phyloP scores from a whole-genome alignment of 2,113 vertebrate species.

The Platysternon megacephalum region DNA sequence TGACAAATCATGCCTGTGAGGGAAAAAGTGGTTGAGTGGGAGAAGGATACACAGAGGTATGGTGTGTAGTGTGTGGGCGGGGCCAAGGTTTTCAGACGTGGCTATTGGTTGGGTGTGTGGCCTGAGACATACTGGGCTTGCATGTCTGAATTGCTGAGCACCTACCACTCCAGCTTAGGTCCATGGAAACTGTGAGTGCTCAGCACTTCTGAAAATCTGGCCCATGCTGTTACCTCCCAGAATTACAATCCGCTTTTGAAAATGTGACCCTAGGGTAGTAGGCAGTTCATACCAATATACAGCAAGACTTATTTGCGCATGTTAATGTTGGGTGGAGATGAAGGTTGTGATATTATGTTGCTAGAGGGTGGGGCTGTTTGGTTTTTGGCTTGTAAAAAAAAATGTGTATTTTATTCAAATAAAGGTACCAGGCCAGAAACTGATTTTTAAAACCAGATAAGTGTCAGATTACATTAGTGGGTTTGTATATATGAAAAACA shows the following conservation, averaged over 20 bases:
- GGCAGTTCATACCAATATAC: neutral
- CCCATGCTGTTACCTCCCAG: neutral
- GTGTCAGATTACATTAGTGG: neutral
- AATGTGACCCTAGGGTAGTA: neutral
- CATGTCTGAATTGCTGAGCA: neutral
- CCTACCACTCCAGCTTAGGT: neutral
- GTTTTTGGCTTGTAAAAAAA: neutral
- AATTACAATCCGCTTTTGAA: neutral
- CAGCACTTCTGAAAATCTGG: neutral
- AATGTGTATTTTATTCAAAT: neutral
- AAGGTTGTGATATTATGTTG: neutral
- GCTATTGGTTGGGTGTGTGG: neutral
- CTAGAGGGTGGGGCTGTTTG: neutral
- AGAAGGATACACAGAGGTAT: neutral
- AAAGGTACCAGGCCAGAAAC: neutral
- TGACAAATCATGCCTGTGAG: neutral
- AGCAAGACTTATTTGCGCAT: neutral
- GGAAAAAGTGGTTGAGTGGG: neutral
- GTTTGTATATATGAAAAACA: neutral
- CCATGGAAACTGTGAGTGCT: neutral
- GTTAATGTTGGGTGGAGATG: neutral
- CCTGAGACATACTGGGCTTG: neutral
- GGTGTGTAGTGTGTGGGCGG: neutral
- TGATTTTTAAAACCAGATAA: neutral
- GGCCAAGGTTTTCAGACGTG: neutral